These are phyloP conservation scores for Cyprinella venusta DNA, from an alignment of 2,797 vertebrate species.

Conservation along the genomic window DNA sequence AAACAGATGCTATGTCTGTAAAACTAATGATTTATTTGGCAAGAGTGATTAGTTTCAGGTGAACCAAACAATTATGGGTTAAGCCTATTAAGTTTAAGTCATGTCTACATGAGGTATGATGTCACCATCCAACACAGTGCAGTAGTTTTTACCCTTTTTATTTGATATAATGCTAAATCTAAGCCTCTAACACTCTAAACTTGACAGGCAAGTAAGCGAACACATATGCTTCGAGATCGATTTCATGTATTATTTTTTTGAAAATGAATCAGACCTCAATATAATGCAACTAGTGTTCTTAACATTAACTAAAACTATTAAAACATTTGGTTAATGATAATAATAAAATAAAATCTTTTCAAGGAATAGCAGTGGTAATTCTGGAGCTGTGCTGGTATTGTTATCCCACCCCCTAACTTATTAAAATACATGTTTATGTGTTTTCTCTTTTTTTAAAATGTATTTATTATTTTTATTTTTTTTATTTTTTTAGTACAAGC, in stretches of 20 bases:
- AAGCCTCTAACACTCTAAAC: not conserved
- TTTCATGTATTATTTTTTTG: not conserved
- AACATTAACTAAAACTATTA: not conserved
- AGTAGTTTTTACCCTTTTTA: not conserved
- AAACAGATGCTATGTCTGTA: conserved; percentile 49
- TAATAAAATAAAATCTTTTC: no score
- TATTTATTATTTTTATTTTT: no score
- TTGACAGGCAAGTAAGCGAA: not conserved
- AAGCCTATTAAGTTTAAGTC: not conserved
- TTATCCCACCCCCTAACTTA: no score
- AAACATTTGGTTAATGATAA: no score
- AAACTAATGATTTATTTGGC: conserved; percentile 28
- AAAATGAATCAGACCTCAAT: not conserved
- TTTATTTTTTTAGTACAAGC: no score
- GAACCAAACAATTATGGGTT: conserved; percentile 21
- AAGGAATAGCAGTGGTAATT: no score
- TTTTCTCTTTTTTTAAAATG: no score
- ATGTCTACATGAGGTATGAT: conserved; percentile 8
- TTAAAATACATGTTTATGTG: no score
- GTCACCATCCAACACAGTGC: not conserved
- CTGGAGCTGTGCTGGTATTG: no score
- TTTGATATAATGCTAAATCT: not conserved
- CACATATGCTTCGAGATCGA: not conserved
- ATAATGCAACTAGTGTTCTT: not conserved
- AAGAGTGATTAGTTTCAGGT: conserved; percentile 25